These are phyloP conservation scores for Nyctibius grandis DNA, from an alignment of 2,797 vertebrate species.

Conservation along the genomic window DNA sequence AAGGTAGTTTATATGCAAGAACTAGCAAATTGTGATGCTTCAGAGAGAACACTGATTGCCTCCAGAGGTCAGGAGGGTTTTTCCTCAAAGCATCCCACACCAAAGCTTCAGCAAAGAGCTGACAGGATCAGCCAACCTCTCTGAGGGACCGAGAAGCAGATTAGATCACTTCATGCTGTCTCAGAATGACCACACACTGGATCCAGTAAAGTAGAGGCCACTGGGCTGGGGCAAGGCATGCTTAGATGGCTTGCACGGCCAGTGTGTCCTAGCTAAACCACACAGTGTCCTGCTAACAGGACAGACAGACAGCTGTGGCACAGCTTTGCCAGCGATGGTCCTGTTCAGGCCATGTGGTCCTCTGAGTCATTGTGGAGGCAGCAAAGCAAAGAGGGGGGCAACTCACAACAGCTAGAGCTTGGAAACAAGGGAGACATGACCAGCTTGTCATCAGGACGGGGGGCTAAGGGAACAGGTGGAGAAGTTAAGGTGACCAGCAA, in stretches of 20 bases:
- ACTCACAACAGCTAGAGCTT: background rate
- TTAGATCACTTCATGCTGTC: background rate
- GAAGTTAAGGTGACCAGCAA: background rate
- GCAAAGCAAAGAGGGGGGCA: background rate
- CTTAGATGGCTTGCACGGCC: background rate
- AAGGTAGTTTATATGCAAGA: conserved; percentile 46
- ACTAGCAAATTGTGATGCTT: conserved; percentile 29
- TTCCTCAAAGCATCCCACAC: background rate
- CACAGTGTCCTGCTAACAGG: background rate
- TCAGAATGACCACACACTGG: background rate
- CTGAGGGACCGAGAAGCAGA: background rate
- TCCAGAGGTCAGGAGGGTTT: conserved; percentile 15
- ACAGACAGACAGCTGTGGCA: background rate
- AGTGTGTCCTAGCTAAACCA: background rate
- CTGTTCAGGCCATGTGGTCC: background rate
- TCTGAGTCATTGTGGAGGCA: background rate
- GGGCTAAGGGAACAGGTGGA: background rate
- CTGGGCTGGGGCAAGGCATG: background rate
- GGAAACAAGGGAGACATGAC: background rate
- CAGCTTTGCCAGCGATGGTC: background rate
- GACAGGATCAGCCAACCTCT: background rate
- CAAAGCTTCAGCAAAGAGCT: background rate
- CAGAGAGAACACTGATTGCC: background rate
- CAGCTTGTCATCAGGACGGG: background rate
- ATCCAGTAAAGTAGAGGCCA: background rate